These are phyloP conservation scores for Apogon hyalosoma DNA, from an alignment of 2,797 vertebrate genomes.

Conservation along the genomic window DNA sequence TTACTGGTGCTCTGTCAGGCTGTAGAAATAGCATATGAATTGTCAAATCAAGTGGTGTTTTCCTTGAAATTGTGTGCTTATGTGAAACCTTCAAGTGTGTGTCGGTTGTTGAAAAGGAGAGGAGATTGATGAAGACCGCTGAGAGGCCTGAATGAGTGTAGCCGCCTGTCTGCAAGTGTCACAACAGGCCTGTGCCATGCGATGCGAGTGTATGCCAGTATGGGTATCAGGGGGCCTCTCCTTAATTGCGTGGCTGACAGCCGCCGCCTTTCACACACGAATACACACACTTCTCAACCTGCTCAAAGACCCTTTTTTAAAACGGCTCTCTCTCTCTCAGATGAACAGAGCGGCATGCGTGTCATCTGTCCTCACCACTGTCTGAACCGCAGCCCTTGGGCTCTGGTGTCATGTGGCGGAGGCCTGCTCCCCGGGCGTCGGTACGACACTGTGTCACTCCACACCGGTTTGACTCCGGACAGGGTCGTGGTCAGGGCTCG, in stretches of 20 bases:
- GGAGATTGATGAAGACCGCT: conserved; percentile 75
- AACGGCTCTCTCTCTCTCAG: conserved; percentile 52
- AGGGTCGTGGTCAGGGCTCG: conserved; percentile 56
- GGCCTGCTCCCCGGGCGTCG: conserved; percentile 54
- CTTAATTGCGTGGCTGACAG: conserved; percentile 73
- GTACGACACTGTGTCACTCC: conserved; percentile 64
- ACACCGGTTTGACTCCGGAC: conserved; percentile 54
- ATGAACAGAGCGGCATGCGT: conserved; percentile 68
- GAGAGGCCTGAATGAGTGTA: conserved; percentile 57
- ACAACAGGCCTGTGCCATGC: conserved; percentile 50
- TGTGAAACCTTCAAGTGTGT: conserved; percentile 32
- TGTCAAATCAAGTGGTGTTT: conserved; percentile 36
- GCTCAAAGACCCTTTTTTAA: conserved; percentile 64
- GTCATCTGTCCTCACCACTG: conserved; percentile 69
- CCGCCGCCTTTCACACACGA: conserved; percentile 46
- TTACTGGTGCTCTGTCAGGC: conserved; percentile 25
- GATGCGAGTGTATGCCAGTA: conserved; percentile 40
- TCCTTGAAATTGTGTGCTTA: conserved; percentile 42
- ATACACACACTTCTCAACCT: conserved; percentile 23
- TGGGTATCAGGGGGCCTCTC: conserved; percentile 47
- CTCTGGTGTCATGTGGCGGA: conserved; percentile 63
- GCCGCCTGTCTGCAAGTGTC: conserved; percentile 66
- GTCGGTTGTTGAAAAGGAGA: conserved; percentile 67
- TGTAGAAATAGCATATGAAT: conserved; percentile 44
- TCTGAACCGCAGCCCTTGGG: conserved; percentile 30